Conservation (phyloP, 2,888 invertebrate genomes). For the Chrysolina americana region DNA sequence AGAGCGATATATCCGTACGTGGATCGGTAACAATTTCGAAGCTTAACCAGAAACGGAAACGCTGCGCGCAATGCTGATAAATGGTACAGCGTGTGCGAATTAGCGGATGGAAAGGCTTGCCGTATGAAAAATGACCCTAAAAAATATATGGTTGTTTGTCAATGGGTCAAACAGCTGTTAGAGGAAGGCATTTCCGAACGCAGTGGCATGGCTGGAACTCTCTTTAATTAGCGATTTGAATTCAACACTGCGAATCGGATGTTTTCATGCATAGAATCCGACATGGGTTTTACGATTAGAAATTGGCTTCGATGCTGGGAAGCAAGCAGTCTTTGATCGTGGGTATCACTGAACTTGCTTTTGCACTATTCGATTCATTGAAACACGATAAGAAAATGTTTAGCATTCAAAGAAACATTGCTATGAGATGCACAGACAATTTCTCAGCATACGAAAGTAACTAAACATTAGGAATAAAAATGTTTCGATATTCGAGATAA, state of each 20-base stretch:
- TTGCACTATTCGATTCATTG: background rate
- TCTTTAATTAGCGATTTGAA: slow-evolving; percentile 20
- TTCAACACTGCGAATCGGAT: slow-evolving; percentile 6
- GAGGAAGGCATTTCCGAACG: slow-evolving; percentile 18
- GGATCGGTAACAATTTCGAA: slow-evolving; percentile 41
- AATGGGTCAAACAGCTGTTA: slow-evolving; percentile 32
- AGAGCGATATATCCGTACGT: slow-evolving; percentile 39
- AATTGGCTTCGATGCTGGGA: background rate
- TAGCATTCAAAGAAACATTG: too few relatives aligned
- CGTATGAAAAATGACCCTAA: slow-evolving; percentile 28
- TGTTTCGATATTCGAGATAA: too few relatives aligned
- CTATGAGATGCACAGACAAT: too few relatives aligned
- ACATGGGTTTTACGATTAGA: background rate
- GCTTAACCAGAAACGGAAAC: slow-evolving; percentile 42
- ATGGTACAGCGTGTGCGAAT: slow-evolving; percentile 34
- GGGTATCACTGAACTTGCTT: background rate
- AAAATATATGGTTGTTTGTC: slow-evolving; percentile 35
- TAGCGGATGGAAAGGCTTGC: slow-evolving; percentile 34
- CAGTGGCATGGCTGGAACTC: background rate
- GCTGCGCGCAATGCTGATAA: slow-evolving; percentile 34
- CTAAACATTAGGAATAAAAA: too few relatives aligned
- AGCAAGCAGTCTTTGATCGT: background rate
- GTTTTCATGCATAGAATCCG: background rate
- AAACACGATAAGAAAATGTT: background rate
- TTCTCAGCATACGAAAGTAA: too few relatives aligned